These are phyloP conservation scores for Brachypterus glaber DNA, from an alignment of 2,888 invertebrate genomes.

Conservation along the genomic window DNA sequence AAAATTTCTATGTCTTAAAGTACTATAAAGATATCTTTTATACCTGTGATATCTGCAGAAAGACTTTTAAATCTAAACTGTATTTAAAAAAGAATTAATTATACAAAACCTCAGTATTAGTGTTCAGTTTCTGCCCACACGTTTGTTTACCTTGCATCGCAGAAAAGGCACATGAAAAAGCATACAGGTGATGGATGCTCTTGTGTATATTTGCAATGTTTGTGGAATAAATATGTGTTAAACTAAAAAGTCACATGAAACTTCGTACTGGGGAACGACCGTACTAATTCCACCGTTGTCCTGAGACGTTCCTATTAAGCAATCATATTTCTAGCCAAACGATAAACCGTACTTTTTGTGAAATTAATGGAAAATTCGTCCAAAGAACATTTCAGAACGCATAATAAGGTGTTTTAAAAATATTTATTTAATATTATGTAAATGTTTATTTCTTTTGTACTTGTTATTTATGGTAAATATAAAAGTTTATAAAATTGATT, in stretches of 20 bases:
- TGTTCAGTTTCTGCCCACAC: conserved; percentile 23
- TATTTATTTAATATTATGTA: too few relatives aligned
- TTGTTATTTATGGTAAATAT: too few relatives aligned
- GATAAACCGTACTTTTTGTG: conserved; percentile 14
- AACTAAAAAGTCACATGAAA: conserved; percentile 19
- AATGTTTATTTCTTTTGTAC: too few relatives aligned
- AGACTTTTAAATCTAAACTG: conserved; percentile 9
- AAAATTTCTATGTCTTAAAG: conserved; percentile 11
- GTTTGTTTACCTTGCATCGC: conserved; percentile 8
- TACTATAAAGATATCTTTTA: conserved; percentile 18
- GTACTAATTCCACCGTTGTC: conserved; percentile 19
- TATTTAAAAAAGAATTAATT: conserved; percentile 13
- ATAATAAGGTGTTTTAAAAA: too few relatives aligned
- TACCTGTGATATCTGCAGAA: conserved; percentile 14
- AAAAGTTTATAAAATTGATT: too few relatives aligned
- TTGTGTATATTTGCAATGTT: conserved; percentile 9
- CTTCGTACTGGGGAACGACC: conserved; percentile 22
- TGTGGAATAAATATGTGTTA: conserved; percentile 10
- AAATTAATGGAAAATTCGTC: conserved; percentile 9
- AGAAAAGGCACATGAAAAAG: conserved; percentile 2
- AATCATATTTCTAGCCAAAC: conserved; percentile 7
- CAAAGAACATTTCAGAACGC: conserved; percentile 10
- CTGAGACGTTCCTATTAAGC: conserved; percentile 12
- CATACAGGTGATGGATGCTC: conserved; percentile 5
- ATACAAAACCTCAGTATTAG: conserved; percentile 16